Conservation (phyloP, 23 tunicate species). For the Phallusia fumigata region DNA sequence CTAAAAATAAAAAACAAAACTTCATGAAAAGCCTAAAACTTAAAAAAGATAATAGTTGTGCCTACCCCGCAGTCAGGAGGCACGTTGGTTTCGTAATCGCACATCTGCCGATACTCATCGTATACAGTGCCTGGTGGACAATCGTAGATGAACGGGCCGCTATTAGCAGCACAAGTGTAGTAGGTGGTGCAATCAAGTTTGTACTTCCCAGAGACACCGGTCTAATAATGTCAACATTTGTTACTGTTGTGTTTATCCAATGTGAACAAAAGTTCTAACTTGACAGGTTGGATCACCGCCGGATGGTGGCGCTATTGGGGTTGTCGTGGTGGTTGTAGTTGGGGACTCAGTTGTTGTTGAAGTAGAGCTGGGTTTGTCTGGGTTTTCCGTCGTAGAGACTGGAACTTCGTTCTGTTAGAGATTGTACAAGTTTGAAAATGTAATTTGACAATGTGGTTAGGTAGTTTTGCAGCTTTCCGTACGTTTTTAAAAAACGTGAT, state of each 20-base stretch:
- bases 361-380: background rate
- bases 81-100: slow-evolving; percentile 57
- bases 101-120: slow-evolving; percentile 38
- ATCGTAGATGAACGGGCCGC: slow-evolving; percentile 10
- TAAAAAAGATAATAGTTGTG: background rate
- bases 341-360: background rate
- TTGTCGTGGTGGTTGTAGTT: background rate
- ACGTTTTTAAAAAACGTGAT: no score
- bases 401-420: background rate
- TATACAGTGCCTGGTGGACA: slow-evolving; percentile 55
- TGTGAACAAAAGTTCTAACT: background rate
- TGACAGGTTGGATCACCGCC: background rate
- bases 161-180: slow-evolving; percentile 40
- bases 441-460: no score
- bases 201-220: slow-evolving; percentile 21
- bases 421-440: no score
- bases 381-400: background rate
- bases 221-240: background rate
- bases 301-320: background rate
- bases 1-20: no score
- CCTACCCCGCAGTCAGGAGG: slow-evolving; percentile 63
- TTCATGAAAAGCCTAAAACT: no score
- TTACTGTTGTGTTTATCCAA: background rate
- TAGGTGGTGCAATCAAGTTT: slow-evolving; percentile 35
- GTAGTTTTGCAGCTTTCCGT: no score